phyloP scores from a whole-genome alignment of 1,140 invertebrate genomes.

The Anastrepha ludens region DNA sequence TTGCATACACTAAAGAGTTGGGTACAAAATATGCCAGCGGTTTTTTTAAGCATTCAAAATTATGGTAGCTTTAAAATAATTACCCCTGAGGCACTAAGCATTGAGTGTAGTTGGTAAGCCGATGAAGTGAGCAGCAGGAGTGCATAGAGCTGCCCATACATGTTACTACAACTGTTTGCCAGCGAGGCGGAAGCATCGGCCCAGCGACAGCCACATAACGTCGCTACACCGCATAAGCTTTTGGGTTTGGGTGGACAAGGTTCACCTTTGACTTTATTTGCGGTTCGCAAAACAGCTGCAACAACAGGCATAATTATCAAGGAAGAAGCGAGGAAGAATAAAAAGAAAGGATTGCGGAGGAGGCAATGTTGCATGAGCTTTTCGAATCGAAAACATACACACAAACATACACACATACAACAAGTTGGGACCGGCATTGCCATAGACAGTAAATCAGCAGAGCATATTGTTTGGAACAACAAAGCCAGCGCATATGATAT shows the following conservation, averaged over 20 bases:
- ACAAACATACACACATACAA: neutral
- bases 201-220: neutral
- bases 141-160: neutral
- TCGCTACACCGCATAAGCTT: neutral
- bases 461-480: slow-evolving; percentile 33
- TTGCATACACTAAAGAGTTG: slow-evolving; percentile 31
- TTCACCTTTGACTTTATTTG: slow-evolving; percentile 46
- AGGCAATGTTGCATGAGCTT: slow-evolving; percentile 21
- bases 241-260: neutral
- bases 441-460: neutral
- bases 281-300: slow-evolving; percentile 32
- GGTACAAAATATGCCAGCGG: neutral
- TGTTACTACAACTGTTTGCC: neutral
- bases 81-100: slow-evolving; percentile 18
- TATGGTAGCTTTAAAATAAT: slow-evolving; percentile 47
- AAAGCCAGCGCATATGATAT: slow-evolving; percentile 37
- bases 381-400: neutral
- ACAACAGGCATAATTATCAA: neutral
- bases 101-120: neutral
- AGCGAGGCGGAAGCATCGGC: neutral
- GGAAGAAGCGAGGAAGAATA: neutral
- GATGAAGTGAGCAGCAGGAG: too few relatives aligned
- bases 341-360: neutral
- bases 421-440: neutral
- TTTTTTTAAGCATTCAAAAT: slow-evolving; percentile 1